Percentiles rank a stretch among this genome's conserved stretches.
Evolutionary conservation across 2,797 vertebrate species (phyloP).

Genomic region (Tinamus major): DNA sequence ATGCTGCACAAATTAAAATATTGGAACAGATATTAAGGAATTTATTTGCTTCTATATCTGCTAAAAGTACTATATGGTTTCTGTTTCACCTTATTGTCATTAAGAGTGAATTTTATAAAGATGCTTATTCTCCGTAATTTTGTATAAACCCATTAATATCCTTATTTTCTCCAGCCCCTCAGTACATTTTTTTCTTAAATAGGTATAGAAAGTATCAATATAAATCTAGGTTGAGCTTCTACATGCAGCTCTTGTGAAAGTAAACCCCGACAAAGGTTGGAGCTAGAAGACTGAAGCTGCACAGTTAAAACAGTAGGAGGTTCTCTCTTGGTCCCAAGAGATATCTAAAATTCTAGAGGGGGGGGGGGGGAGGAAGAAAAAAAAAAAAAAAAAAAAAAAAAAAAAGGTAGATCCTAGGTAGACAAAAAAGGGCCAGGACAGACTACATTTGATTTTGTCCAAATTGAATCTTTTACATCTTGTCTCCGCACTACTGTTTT

Average conservation of each 20-base stretch:
- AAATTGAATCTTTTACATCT: neutral
- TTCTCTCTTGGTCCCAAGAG: neutral
- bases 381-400: too few relatives aligned
- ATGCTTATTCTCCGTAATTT: neutral
- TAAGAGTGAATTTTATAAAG: neutral
- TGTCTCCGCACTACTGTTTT: neutral
- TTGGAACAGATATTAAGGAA: neutral
- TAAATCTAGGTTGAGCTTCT: neutral
- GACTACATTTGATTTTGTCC: neutral
- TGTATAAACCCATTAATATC: neutral
- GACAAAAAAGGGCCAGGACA: neutral
- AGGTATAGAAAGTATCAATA: neutral
- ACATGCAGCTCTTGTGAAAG: neutral
- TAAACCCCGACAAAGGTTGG: neutral
- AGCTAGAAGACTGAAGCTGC: neutral
- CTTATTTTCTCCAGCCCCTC: neutral
- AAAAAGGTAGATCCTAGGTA: neutral
- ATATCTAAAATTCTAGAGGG: too few relatives aligned
- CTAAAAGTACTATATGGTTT: neutral
- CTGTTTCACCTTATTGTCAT: neutral
- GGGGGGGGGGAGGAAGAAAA: too few relatives aligned
- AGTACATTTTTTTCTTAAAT: neutral
- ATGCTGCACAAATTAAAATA: neutral
- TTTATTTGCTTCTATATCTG: neutral
- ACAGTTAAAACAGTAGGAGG: neutral